Percentiles rank a stretch among this genome's conserved stretches.
Evolutionary conservation across 1,140 invertebrate species (phyloP).

Genomic region (Dendroctonus ponderosae): DNA sequence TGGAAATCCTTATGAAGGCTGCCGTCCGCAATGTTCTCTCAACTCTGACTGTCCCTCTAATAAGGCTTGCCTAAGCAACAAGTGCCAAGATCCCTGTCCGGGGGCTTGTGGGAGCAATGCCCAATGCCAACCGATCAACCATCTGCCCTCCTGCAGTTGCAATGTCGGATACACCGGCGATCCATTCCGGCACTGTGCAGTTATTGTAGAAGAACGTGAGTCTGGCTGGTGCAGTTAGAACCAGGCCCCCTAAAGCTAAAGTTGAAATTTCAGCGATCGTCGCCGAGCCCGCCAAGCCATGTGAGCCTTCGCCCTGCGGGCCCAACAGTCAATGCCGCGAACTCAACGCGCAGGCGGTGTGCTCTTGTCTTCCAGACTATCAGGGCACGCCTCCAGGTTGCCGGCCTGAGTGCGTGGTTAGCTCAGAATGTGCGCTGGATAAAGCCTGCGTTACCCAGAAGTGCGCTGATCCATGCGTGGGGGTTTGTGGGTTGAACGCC

Average conservation of each 20-base stretch:
- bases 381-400: constrained; percentile 64
- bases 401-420: constrained; percentile 63
- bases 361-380: constrained; percentile 62
- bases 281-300: constrained; percentile 55
- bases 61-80: constrained; percentile 61
- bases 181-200: constrained; percentile 61
- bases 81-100: constrained; percentile 66
- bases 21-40: constrained; percentile 65
- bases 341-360: constrained; percentile 59
- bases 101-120: constrained; percentile 67
- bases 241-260: constrained; percentile 57
- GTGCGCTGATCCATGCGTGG: constrained; percentile 64
- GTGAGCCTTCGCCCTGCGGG: constrained; percentile 63
- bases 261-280: constrained; percentile 45
- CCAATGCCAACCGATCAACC: constrained; percentile 62
- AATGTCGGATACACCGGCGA: constrained; percentile 61
- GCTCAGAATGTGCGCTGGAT: constrained; percentile 62
- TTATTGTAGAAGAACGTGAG: constrained; percentile 49
- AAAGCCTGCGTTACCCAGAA: constrained; percentile 63
- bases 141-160: constrained; percentile 61
- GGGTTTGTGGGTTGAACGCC: constrained; percentile 62
- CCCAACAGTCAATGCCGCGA: constrained; percentile 63
- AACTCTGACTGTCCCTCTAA: constrained; percentile 65
- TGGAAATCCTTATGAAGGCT: constrained; percentile 74
- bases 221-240: neutral